Evolutionary conservation across 2,888 invertebrate species (phyloP).

Genomic region (Caenorhabditis imperialis): DNA sequence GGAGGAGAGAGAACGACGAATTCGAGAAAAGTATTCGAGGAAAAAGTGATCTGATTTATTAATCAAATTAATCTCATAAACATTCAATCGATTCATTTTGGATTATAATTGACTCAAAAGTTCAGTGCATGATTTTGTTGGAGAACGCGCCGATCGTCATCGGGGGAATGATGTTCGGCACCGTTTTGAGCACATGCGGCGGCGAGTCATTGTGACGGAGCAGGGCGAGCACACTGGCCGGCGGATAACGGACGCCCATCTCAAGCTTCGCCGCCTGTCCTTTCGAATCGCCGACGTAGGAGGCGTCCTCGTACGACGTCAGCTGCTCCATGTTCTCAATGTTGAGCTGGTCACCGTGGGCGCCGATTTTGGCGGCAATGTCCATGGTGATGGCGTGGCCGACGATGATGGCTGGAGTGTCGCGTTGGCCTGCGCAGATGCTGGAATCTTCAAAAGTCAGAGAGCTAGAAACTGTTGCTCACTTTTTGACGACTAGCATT

Average conservation of each 20-base stretch:
- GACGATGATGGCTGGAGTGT: constrained; percentile 35
- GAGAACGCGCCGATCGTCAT: constrained; percentile 31
- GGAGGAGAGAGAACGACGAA: constrained; percentile 36
- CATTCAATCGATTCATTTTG: too few relatives aligned
- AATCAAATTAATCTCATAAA: too few relatives aligned
- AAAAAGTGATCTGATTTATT: constrained; percentile 11
- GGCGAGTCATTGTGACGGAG: constrained; percentile 44
- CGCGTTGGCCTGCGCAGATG: constrained; percentile 30
- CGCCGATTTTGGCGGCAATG: constrained; percentile 28
- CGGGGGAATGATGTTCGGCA: constrained; percentile 46
- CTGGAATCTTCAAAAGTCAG: constrained; percentile 17
- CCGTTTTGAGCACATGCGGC: constrained; percentile 38
- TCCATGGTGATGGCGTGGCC: constrained; percentile 56
- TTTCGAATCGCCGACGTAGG: constrained; percentile 20
- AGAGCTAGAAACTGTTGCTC: background rate
- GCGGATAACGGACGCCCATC: constrained; percentile 53
- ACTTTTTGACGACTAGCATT: constrained; percentile 43
- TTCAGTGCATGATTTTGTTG: constrained; percentile 28
- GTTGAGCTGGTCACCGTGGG: constrained; percentile 28
- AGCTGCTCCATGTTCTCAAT: constrained; percentile 26
- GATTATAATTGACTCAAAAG: too few relatives aligned
- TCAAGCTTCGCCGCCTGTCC: constrained; percentile 40
- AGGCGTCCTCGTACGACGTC: constrained; percentile 48
- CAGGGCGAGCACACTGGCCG: constrained; percentile 40
- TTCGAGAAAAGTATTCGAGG: constrained; percentile 46